phyloP scores from a whole-genome alignment of 2,797 vertebrate species.

The Loriculus beryllinus region DNA sequence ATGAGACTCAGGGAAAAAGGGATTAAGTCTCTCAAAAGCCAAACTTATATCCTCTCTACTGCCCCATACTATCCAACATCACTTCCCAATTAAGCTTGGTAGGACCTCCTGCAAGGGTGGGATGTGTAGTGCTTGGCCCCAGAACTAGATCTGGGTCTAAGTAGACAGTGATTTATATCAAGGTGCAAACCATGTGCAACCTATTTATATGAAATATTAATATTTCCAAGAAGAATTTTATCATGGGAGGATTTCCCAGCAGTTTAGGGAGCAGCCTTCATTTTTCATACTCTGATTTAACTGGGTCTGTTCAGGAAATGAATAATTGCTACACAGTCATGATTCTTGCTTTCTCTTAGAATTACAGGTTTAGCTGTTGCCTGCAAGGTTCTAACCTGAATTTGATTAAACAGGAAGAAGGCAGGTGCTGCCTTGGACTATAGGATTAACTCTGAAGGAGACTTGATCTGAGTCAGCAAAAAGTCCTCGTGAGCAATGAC shows the following conservation, averaged over 20 bases:
- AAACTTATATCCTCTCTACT: not conserved
- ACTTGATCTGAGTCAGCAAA: not conserved
- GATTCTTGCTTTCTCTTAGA: slow-evolving; percentile 3
- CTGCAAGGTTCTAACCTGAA: not conserved
- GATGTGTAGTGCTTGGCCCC: not conserved
- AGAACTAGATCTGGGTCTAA: not conserved
- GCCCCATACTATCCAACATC: not conserved
- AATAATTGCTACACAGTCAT: not conserved
- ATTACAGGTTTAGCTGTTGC: not conserved
- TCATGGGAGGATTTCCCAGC: slow-evolving; percentile 26
- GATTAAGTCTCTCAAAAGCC: not conserved
- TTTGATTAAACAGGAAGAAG: not conserved
- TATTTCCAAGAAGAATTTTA: not conserved
- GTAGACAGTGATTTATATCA: not conserved
- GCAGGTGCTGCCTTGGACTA: not conserved
- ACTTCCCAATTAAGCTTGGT: not conserved
- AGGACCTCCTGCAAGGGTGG: not conserved
- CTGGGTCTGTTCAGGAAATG: slow-evolving; percentile 20
- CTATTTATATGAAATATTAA: slow-evolving; percentile 28
- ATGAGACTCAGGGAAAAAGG: not conserved
- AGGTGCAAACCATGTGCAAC: not conserved
- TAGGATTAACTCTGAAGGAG: not conserved
- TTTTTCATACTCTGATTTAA: slow-evolving; percentile 59
- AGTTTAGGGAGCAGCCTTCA: slow-evolving; percentile 3
- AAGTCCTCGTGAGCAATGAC: not conserved